Percentiles rank a stretch among this genome's conserved stretches.
Evolutionary conservation across 1,140 invertebrate species (phyloP).

Genomic region (Riptortus pedestris): DNA sequence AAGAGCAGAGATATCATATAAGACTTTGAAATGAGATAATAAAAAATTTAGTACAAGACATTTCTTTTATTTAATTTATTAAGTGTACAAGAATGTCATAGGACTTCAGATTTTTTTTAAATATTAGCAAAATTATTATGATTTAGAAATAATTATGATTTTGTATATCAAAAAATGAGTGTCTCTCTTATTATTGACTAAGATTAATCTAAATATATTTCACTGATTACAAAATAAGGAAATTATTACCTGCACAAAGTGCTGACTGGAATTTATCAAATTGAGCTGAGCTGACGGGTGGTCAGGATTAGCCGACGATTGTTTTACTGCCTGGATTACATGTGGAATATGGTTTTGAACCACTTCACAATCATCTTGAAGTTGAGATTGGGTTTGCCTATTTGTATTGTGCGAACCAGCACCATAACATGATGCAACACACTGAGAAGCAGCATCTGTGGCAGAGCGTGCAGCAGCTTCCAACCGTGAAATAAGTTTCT

Average conservation of each 20-base stretch:
- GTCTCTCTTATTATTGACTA: no score
- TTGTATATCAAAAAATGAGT: no score
- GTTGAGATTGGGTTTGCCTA: slow-evolving; percentile 53
- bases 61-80: no score
- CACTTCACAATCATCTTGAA: slow-evolving; percentile 63
- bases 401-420: slow-evolving; percentile 61
- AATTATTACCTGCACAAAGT: slow-evolving; percentile 63
- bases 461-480: slow-evolving; percentile 77
- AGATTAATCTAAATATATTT: no score
- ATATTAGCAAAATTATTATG: neutral
- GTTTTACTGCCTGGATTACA: slow-evolving; percentile 71
- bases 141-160: no score
- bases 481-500: slow-evolving; percentile 62
- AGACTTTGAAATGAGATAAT: no score
- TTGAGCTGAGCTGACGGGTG: slow-evolving; percentile 65
- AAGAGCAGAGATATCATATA: no score
- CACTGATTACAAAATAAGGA: no score
- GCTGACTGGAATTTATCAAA: slow-evolving; percentile 76
- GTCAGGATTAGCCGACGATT: slow-evolving; percentile 56
- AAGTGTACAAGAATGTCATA: no score
- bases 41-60: no score
- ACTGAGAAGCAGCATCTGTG: slow-evolving; percentile 78
- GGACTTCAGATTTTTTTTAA: neutral
- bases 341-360: slow-evolving; percentile 71
- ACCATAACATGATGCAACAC: slow-evolving; percentile 75